Base-by-base conservation (phyloP, 2,797 vertebrate species). In the Apogon hyalosoma region DNA sequence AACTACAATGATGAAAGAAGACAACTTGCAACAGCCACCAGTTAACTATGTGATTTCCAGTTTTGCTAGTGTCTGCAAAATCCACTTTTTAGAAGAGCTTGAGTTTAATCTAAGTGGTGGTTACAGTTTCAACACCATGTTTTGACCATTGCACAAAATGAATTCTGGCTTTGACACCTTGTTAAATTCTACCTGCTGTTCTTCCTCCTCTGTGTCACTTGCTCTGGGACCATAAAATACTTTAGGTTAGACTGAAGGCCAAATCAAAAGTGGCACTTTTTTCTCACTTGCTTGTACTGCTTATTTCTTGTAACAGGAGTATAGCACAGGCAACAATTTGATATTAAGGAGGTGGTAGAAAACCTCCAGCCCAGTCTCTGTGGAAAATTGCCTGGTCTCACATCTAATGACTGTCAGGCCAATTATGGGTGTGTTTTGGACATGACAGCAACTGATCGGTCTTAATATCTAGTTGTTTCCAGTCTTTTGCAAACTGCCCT, bases 301-400 rank as follows among this genome's bases (percentile, higher is more conserved):
- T 50, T n/a, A 47, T 49, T 66, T 67, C 33, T 43, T 73, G 64
- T 45, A 38, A 46, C 11, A 43, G 43, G 67, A 61, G 42, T 75
- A 40, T 19, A 47, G 38, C 7, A 3, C 47, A 53, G 39, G 46
- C 33, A 59, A 49, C 6, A 58, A 19, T 63, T 63, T 58, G 64
- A 8, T 60, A 31, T 55, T 13, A 1, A 15, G 18, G 31, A 40
- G 54, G 38, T 2, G 0, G 38, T 46, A 21, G 39, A 68, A 70
- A 47, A n/a, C 41, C 46, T 31, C 49, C 4, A 18, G 39, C 33
- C 33, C 47, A 13, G 21, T 49, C 42, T 18, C 19, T 33, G 18
- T 39, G 14, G 24, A 28, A 70, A 58, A 56, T 31, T 62, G 9
- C 10, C 33, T 38, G 1, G 3, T 31, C 28, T 31, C 28, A 31